Evolutionary conservation across 2,113 vertebrate species (phyloP).

Genomic region (Brachypteracias leptosomus): DNA sequence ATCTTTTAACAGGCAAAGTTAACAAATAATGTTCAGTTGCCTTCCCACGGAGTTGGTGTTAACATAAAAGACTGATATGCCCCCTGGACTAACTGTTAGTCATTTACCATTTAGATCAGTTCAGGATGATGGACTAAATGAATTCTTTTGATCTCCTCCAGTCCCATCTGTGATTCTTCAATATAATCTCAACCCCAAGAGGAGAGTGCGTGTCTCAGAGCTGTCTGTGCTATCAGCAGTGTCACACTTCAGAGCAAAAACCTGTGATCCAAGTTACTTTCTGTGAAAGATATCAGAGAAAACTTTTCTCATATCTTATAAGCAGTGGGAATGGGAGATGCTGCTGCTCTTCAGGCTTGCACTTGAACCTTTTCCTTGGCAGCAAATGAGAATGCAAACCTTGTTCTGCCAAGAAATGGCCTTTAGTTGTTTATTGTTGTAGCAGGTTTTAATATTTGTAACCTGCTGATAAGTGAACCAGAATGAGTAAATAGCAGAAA

Average conservation of each 20-base stretch:
- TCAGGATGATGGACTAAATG: not conserved
- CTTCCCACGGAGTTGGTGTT: not conserved
- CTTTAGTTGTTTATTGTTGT: not conserved
- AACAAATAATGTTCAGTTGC: not conserved
- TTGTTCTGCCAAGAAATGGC: not conserved
- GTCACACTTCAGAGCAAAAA: not conserved
- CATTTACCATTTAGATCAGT: not conserved
- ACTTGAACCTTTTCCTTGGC: not conserved
- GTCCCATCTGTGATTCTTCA: not conserved
- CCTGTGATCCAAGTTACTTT: not conserved
- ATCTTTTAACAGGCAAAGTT: not conserved
- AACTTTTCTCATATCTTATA: not conserved
- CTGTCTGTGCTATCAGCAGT: not conserved
- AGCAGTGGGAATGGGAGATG: not conserved
- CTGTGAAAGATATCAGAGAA: not conserved
- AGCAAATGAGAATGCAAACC: not conserved
- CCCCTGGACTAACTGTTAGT: not conserved
- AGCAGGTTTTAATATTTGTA: not conserved
- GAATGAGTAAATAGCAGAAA: not conserved
- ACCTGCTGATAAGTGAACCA: not conserved
- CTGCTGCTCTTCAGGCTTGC: not conserved
- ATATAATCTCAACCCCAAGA: not conserved
- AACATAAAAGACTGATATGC: not conserved
- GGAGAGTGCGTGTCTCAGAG: not conserved
- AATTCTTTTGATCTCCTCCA: not conserved